Conservation (phyloP, 2,888 invertebrate genomes). For the Calephelis perditalis region DNA sequence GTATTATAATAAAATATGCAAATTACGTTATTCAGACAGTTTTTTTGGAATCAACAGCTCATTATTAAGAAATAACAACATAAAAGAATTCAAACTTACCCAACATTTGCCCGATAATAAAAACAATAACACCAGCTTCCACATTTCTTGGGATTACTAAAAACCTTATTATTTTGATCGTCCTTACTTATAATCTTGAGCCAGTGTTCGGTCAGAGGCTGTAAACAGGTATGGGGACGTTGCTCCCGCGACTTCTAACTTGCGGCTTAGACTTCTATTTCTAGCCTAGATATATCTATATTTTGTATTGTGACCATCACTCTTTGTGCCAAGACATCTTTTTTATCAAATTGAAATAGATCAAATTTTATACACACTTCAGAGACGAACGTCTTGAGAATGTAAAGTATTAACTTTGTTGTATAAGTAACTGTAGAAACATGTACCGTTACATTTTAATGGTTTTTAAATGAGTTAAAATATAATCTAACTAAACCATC, state of each 20-base stretch:
- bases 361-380: too few relatives aligned
- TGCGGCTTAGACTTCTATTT: slow-evolving; percentile 37
- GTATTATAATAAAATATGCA: background rate
- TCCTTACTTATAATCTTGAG: slow-evolving; percentile 2
- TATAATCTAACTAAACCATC: too few relatives aligned
- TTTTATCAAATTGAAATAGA: too few relatives aligned
- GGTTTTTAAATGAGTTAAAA: too few relatives aligned
- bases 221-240: slow-evolving; percentile 50
- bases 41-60: background rate
- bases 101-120: slow-evolving; percentile 15
- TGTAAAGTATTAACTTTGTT: too few relatives aligned
- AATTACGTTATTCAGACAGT: background rate
- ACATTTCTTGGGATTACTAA: slow-evolving; percentile 31
- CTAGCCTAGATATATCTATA: slow-evolving; percentile 23
- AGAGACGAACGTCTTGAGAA: too few relatives aligned
- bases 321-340: background rate
- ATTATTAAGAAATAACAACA: background rate
- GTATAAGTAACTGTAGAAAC: too few relatives aligned
- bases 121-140: slow-evolving; percentile 19
- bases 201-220: slow-evolving; percentile 31
- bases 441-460: too few relatives aligned
- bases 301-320: slow-evolving; percentile 3
- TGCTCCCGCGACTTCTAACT: slow-evolving; percentile 46
- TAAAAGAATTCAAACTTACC: slow-evolving; percentile 22
- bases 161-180: background rate